phyloP scores from a whole-genome alignment of 2,113 vertebrate genomes.

The Nerophis ophidion region DNA sequence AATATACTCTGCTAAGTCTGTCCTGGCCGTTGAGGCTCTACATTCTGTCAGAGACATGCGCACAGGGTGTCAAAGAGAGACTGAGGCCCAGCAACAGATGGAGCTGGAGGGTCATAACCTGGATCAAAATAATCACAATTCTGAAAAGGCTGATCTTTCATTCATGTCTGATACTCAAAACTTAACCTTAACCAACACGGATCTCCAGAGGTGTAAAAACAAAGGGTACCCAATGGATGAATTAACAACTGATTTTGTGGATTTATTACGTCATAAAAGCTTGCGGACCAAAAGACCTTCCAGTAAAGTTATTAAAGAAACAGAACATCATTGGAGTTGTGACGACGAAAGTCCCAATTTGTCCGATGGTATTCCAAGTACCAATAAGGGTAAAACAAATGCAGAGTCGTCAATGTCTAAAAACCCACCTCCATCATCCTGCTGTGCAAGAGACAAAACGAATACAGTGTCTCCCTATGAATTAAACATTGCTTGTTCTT shows the following conservation, averaged over 20 bases:
- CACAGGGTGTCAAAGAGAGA: constrained; percentile 28
- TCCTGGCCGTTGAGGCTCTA: constrained; percentile 36
- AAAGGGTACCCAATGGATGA: not conserved
- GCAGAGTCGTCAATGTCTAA: constrained; percentile 6
- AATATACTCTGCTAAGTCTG: constrained; percentile 37
- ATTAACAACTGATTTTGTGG: not conserved
- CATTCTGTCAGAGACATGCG: constrained; percentile 28
- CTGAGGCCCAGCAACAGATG: constrained; percentile 46
- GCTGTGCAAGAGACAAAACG: constrained; percentile 19
- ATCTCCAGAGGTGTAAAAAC: constrained; percentile 2
- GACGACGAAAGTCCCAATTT: not conserved
- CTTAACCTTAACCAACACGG: not conserved
- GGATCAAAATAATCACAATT: constrained; percentile 12
- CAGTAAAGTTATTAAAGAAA: constrained; percentile 5
- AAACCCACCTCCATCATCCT: constrained; percentile 16
- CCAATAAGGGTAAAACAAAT: not conserved
- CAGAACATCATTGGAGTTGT: not conserved
- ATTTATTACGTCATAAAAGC: not conserved
- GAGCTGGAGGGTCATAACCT: constrained; percentile 20
- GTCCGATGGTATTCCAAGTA: not conserved
- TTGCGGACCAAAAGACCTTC: not conserved
- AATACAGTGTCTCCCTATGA: constrained; percentile 8
- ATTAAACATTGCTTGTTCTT: constrained; percentile 19
- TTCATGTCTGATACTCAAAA: not conserved
- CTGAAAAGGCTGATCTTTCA: constrained; percentile 15